Base-by-base conservation (phyloP, 37 sponge, comb jelly and placozoan genomes). In the Theonella swinhoei region DNA sequence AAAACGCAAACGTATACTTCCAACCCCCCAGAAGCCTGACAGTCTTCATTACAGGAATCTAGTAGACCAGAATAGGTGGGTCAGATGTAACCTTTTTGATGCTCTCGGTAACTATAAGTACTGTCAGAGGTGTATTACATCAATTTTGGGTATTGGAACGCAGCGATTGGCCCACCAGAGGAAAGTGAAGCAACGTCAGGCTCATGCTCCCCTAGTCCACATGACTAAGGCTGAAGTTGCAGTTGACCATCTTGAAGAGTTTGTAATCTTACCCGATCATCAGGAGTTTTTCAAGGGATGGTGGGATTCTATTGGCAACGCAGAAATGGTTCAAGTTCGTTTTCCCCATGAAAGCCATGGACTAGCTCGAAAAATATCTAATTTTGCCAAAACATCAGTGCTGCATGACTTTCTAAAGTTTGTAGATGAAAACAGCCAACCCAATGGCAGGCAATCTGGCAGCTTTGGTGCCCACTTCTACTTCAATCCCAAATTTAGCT, bases 361-460 rank as follows among this genome's bases (percentile, higher is more conserved):
- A n/a, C n/a, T n/a, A n/a, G n/a, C n/a, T n/a, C n/a, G n/a, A n/a
- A 77, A 70, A 41, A 11, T 39, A 28, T 77, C 79, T 17, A 69
- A 86, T 39, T 41, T 32, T 42, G 80, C 88, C 28, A 87, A 74
- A 62, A 20, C 62, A 25, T 64, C 39, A 36, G 40, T 69, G 29
- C 24, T 23, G 54, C 66, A 47, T 5, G 79, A 82, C 20, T 88
- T 88, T 31, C 79, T 88, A n/a, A 39, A 72, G 42, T 89, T 84
- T 80, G 90, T 84, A 4, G 90, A 89, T 78, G 75, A 68, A 2
- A 84, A 79, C 35, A 54, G 64, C 24, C 80, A 79, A 36, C 85
- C 85, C 24, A 89, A 89, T 73, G 80, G 90, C 22, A 74, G 85
- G 31, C 74, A 74, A 36, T 75, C 80, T 28, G 90, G 80, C 3